Base-by-base conservation (phyloP, 2,888 invertebrate species). In the Pristionchus fissidentatus region DNA sequence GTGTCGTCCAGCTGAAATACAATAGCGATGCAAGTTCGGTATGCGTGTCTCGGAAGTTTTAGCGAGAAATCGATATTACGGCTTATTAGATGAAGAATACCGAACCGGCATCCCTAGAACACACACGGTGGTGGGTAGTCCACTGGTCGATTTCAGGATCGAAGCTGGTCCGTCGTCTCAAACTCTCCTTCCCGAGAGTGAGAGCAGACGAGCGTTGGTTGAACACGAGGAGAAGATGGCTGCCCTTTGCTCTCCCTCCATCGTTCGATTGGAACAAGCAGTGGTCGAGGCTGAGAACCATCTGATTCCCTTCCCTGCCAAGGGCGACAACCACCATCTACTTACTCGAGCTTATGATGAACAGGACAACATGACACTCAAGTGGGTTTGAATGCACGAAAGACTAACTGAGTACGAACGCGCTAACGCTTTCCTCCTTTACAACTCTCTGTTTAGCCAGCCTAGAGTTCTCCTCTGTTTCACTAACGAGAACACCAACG, bases 281-380 rank as follows among this genome's bases (percentile, higher is more conserved):
- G 49, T 77, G 19, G 75, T 32, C 19, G 55, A 38, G 52, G 79
- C 41, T 10, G 52, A 55, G 52, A 38, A 52, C 57, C 79, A 79
- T 41, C 55, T 57, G 13, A 79, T 79, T 49, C 79, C 79, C 4
- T 79, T 79, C 79, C 79, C 79, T 15, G 52, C 79, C n/a, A 29
- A 52, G 38, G 79, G 57, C 3, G 52, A 52, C n/a, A 79, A 79
- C 41, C 79, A 79, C 19, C 79, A 79, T 32, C 38, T 79, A 5
- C 35, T 79, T 35, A 57, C 57, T 3, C 8, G 79, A 15, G 32
- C 22, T 29, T 38, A 79, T 57, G 49, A n/a, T 15, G 41, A 79
- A 8, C n/a, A 55, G 41, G 70, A 70, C n/a, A 70, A 70, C 41
- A 70, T 70, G 70, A 70, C 70, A 70, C 70, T 70, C 70, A 70